phyloP scores from a whole-genome alignment of 2,888 invertebrate species.

The Chrysolina haemoptera region DNA sequence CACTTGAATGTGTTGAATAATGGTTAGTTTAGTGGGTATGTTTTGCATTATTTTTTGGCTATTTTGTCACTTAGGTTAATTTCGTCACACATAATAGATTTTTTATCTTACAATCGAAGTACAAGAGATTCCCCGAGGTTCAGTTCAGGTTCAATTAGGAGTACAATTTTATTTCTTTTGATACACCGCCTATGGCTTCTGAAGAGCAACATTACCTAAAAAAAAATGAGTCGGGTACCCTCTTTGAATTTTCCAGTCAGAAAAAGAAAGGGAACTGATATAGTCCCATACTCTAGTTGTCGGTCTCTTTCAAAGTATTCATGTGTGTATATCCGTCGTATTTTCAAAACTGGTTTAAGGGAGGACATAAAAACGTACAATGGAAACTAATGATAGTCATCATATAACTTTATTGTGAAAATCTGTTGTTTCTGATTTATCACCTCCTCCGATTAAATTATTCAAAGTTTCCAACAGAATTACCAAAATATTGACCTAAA shows the following conservation, averaged over 20 bases:
- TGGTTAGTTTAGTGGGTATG: constrained; percentile 41
- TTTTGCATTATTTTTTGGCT: constrained; percentile 36
- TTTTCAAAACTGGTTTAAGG: too few relatives aligned
- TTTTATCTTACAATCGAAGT: neutral
- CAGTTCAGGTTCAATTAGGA: neutral
- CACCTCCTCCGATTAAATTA: too few relatives aligned
- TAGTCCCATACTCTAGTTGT: too few relatives aligned
- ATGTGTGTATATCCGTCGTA: too few relatives aligned
- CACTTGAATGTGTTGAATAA: constrained; percentile 34
- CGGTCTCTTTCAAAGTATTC: too few relatives aligned
- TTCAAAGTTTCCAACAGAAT: too few relatives aligned
- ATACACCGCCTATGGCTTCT: constrained; percentile 15
- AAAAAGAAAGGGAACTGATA: neutral
- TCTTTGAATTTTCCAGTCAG: neutral
- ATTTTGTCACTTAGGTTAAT: constrained; percentile 28
- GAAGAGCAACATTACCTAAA: neutral
- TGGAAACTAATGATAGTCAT: too few relatives aligned
- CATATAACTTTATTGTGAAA: too few relatives aligned
- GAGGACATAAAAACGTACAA: too few relatives aligned
- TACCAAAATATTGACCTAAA: too few relatives aligned
- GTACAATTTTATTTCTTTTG: constrained; percentile 21
- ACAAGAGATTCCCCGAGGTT: neutral
- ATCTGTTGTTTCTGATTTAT: too few relatives aligned
- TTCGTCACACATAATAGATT: constrained; percentile 24
- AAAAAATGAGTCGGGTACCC: neutral